Evolutionary conservation across 2,113 vertebrate species (phyloP).

Genomic region (Hyaena hyaena): DNA sequence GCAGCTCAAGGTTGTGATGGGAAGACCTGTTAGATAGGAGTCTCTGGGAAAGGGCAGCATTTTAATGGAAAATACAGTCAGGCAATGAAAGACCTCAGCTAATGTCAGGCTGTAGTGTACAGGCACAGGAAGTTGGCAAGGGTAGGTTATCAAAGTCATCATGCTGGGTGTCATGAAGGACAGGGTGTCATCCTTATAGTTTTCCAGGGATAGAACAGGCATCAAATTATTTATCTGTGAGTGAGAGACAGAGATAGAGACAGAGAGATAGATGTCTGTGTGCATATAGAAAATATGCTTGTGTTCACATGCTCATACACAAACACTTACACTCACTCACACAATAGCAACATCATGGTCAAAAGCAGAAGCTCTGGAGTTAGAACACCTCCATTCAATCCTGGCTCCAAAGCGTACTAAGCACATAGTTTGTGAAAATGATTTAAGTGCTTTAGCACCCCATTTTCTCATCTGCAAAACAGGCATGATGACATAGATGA

Average conservation of each 20-base stretch:
- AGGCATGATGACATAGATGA: background rate
- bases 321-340: background rate
- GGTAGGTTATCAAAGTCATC: background rate
- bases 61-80: background rate
- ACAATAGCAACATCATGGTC: background rate
- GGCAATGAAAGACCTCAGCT: background rate
- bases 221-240: background rate
- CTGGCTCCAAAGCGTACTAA: background rate
- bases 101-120: background rate
- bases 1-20: background rate
- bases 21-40: background rate
- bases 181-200: background rate
- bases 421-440: background rate
- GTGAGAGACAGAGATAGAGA: too few species aligned
- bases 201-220: background rate
- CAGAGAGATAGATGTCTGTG: background rate
- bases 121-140: background rate
- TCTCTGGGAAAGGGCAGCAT: background rate
- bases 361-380: background rate
- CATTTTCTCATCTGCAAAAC: background rate
- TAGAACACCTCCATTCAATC: background rate
- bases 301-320: background rate
- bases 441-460: background rate
- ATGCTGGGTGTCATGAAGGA: background rate
- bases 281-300: background rate